Evolutionary conservation across 2,888 invertebrate species (phyloP), one percentile per base, ranked within the genome.

Genomic region (Metallyticus violacea): DNA sequence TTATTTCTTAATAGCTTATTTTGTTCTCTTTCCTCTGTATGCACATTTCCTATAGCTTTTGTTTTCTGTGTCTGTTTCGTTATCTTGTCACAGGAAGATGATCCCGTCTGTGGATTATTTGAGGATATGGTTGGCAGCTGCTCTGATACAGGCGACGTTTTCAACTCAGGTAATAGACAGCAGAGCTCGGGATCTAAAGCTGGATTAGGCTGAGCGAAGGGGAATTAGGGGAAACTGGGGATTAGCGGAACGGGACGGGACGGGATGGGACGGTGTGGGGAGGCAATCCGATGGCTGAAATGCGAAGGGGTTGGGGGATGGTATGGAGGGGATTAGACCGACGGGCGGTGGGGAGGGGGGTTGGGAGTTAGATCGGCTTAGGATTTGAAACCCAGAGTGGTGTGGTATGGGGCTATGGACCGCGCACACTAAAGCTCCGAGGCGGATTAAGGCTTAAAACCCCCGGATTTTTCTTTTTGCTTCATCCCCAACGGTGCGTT

Each of bases 151-250:
- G 78, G n/a, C 62, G 25, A 86, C 79, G 86, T 86, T 86, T 86
- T 86, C 86, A 30, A 83, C 26, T n/a, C 84, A 62, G 86, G 78
- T 83, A 79, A 86, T 86, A 86, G 79, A 29, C 27, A 83, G 62
- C 26, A 22, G 77, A 62, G 83, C 83, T 85, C 87, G 87, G 6
- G 87, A 87, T 87, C 87, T 87, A 86, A 86, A 87, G 87, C 87
- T 82, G 87, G 87, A 87, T 87, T 86, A 85, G 83, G 87, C 87
- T 87, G 86, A 87, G 87, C 87, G 86, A 86, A 87, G 87, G 83
- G 85, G 87, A 87, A 87, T 87, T 87, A 87, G 86, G 87, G 87
- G 87, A 87, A 87, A 87, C 87, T 85, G 86, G 81, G 87, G 87
- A 87, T 87, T 87, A 87, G 87, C 85, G 87, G 85, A 86, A 86